Evolutionary conservation across 2,797 vertebrate genomes (phyloP).

Genomic region (Acrocephalus scirpaceus): DNA sequence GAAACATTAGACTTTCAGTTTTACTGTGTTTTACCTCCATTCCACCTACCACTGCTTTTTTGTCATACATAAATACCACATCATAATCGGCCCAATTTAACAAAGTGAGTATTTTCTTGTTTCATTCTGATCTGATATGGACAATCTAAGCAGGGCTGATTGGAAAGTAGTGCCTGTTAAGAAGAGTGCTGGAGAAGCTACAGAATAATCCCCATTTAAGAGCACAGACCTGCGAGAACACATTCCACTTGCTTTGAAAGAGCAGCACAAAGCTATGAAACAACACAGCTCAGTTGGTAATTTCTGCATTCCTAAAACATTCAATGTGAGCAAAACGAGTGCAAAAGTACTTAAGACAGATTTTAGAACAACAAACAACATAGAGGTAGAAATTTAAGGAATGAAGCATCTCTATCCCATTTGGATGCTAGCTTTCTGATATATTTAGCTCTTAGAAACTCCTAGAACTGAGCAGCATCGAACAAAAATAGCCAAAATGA

Average conservation of each 20-base stretch:
- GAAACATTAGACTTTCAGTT: neutral
- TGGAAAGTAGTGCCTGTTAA: neutral
- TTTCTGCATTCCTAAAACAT: neutral
- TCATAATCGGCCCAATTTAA: neutral
- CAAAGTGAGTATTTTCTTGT: neutral
- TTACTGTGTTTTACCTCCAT: neutral
- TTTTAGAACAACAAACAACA: neutral
- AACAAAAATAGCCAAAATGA: slow-evolving; percentile 23
- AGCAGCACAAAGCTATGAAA: neutral
- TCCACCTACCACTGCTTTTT: neutral
- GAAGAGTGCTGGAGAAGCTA: neutral
- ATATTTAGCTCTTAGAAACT: slow-evolving; percentile 35
- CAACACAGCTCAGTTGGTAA: neutral
- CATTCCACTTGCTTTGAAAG: neutral
- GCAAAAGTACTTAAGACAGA: neutral
- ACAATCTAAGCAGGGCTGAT: neutral
- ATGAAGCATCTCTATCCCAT: neutral
- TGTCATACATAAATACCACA: neutral
- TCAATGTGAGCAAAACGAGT: neutral
- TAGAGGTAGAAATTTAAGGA: neutral
- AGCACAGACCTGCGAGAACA: neutral
- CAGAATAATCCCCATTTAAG: neutral
- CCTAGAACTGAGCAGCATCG: neutral
- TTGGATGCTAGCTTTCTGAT: neutral
- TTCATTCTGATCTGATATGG: neutral